phyloP scores from a whole-genome alignment of 2,888 invertebrate species.

The Formica aserva region DNA sequence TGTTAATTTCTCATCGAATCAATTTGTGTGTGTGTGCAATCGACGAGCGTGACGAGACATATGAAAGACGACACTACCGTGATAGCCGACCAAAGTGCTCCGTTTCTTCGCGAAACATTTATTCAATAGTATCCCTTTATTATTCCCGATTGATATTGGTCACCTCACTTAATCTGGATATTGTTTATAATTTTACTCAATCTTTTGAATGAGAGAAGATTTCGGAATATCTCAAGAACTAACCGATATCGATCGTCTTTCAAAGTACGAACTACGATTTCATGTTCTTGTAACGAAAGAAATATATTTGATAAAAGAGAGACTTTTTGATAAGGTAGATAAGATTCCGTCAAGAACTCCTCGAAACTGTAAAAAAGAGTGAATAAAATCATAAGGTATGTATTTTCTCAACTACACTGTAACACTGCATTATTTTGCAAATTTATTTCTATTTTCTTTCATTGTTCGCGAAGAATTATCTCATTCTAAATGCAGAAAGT shows the following conservation, averaged over 20 bases:
- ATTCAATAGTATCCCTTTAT: neutral
- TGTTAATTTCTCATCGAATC: neutral
- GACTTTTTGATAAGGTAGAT: neutral
- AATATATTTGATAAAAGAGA: neutral
- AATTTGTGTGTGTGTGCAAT: neutral
- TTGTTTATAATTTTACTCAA: neutral
- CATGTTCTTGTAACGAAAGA: neutral
- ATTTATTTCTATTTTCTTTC: neutral
- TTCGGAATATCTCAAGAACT: neutral
- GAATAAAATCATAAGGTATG: neutral
- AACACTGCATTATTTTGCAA: neutral
- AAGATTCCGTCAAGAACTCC: too few relatives aligned
- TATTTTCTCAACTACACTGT: neutral
- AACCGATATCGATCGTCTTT: neutral
- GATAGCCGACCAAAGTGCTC: conserved; percentile 33
- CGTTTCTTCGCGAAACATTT: neutral
- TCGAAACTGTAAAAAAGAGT: neutral
- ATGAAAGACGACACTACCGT: conserved; percentile 28
- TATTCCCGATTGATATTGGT: neutral
- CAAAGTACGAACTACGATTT: neutral
- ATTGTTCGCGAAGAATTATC: neutral
- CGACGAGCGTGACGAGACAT: conserved; percentile 2
- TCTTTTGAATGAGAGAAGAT: neutral
- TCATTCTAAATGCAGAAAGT: neutral
- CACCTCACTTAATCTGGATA: neutral